Conservation (phyloP, 37 sponge, comb jelly and placozoan genomes). For the Ianthella basta region DNA sequence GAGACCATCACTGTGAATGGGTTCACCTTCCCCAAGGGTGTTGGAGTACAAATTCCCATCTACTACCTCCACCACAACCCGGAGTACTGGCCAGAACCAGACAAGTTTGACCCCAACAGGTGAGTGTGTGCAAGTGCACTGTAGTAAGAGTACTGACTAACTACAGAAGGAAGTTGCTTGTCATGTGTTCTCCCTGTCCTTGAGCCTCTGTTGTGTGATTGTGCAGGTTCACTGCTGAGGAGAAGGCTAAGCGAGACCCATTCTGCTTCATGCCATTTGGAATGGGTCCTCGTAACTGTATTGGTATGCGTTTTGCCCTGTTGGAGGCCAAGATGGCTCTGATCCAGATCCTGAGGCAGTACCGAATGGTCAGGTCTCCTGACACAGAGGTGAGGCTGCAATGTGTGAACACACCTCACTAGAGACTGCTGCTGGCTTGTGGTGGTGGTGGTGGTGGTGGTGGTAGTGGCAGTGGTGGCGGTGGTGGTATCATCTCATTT, state of each 20-base stretch:
- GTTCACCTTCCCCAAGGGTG: conserved; percentile 45
- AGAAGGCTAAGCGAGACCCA: conserved; percentile 55
- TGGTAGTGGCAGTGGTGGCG: no score
- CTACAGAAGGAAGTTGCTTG: no score
- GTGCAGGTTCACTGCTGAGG: conserved; percentile 65
- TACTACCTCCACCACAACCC: conserved; percentile 61
- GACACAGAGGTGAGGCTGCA: conserved; percentile 30
- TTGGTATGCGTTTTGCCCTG: conserved; percentile 82
- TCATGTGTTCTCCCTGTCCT: no score
- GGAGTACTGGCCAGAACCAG: conserved; percentile 75
- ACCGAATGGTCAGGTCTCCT: conserved; percentile 48
- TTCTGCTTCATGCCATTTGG: conserved; percentile 74
- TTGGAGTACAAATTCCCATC: conserved; percentile 46
- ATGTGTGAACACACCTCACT: not conserved
- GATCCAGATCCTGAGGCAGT: conserved; percentile 52
- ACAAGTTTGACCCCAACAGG: conserved; percentile 80
- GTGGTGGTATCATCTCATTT: not conserved
- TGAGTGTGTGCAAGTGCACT: no score
- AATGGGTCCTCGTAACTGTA: conserved; percentile 75
- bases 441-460: not conserved
- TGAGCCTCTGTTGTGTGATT: not conserved
- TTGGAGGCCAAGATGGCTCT: conserved; percentile 77
- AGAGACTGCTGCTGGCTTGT: not conserved
- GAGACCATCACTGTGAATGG: not conserved
- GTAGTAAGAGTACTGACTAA: no score